A percentile compares a stretch with the other conserved stretches of the same genome.
Conservation (phyloP, 2,797 vertebrate species). For the Pagetopsis macropterus region DNA sequence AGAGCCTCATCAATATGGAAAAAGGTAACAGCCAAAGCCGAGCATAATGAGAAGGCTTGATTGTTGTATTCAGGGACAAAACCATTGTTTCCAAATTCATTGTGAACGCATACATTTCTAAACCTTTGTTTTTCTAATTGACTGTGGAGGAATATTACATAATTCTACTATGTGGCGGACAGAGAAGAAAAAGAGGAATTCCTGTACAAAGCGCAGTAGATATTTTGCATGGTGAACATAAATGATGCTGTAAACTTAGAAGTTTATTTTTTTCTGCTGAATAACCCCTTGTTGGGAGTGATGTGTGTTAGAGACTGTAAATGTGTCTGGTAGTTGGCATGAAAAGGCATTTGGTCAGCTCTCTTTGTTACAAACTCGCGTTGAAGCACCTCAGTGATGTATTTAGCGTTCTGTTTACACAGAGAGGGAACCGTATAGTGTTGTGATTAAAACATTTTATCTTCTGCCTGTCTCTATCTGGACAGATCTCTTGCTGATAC, state of each 20-base stretch:
- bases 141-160: conserved; percentile 25
- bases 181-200: conserved; percentile 13
- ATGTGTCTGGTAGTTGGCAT: conserved; percentile 36
- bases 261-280: conserved; percentile 10
- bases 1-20: conserved; percentile 21
- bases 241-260: background rate
- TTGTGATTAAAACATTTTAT: conserved; percentile 67
- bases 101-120: conserved; percentile 25
- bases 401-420: conserved; percentile 30
- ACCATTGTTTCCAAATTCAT: conserved; percentile 33
- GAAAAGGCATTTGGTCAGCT: conserved; percentile 50
- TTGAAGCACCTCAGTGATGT: conserved; percentile 38
- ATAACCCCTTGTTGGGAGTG: conserved; percentile 7
- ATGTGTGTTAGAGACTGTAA: conserved; percentile 5
- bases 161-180: conserved; percentile 17
- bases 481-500: conserved; percentile 39
- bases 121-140: conserved; percentile 33
- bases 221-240: background rate
- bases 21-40: conserved; percentile 1
- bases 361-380: conserved; percentile 13
- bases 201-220: conserved; percentile 8
- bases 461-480: conserved; percentile 46
- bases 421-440: conserved; percentile 21
- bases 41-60: conserved; percentile 6
- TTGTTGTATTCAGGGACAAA: conserved; percentile 33